Evolutionary conservation across 2,113 vertebrate species (phyloP).

Genomic region (Ranitomeya variabilis): DNA sequence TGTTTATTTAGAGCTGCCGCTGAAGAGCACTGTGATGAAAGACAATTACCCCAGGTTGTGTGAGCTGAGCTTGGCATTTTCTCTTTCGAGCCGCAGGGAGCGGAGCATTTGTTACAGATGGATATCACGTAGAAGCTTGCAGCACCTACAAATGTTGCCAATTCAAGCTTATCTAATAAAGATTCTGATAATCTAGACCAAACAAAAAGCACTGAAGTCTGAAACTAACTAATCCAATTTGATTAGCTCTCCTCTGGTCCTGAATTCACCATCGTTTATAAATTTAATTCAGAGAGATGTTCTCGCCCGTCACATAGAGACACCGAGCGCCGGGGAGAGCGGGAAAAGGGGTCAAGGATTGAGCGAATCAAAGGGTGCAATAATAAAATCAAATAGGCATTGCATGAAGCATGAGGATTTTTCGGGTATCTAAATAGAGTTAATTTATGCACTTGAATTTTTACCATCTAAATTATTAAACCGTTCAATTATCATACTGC

Average conservation of each 20-base stretch:
- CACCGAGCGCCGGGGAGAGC: conserved; percentile 19
- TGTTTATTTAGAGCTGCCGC: conserved; percentile 62
- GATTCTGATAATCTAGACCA: conserved; percentile 64
- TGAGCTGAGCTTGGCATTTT: conserved; percentile 61
- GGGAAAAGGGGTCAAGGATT: neutral
- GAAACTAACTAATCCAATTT: conserved; percentile 66
- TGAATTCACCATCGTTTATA: conserved; percentile 62
- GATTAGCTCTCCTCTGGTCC: conserved; percentile 62
- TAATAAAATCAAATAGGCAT: neutral
- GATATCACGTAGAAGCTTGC: neutral
- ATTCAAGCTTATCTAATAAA: conserved; percentile 64
- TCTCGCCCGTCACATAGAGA: conserved; percentile 44
- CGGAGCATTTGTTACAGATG: conserved; percentile 27
- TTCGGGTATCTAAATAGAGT: neutral
- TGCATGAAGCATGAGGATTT: neutral
- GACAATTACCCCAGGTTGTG: conserved; percentile 63
- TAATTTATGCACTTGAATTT: neutral
- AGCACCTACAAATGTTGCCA: conserved; percentile 39
- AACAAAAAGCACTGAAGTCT: conserved; percentile 65
- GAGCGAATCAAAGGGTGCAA: neutral
- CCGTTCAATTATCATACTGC: too few relatives aligned
- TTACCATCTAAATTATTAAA: neutral
- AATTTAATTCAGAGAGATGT: conserved; percentile 48
- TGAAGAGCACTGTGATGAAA: conserved; percentile 68
- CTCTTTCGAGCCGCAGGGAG: conserved; percentile 53